Evolutionary conservation across 2,113 vertebrate genomes (phyloP).

Genomic region (Peromyscus californicus): DNA sequence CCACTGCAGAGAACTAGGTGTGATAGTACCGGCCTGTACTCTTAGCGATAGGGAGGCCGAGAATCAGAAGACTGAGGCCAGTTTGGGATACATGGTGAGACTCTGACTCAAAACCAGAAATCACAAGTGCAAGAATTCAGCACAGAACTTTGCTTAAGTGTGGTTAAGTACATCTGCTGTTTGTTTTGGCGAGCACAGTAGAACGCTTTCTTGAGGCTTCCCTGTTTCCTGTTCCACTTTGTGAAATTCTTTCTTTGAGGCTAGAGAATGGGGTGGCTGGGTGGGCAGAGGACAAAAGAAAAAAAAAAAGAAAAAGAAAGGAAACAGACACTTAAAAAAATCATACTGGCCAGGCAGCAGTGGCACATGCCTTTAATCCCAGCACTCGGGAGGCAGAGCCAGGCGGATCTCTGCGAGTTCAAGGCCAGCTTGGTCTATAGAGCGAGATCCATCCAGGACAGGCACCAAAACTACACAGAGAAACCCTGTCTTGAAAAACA

Average conservation of each 20-base stretch:
- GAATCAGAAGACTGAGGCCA: not conserved
- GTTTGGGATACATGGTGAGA: not conserved
- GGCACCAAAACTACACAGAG: no score
- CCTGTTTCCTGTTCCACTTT: constrained; percentile 6
- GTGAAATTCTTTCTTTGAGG: not conserved
- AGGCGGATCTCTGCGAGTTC: no score
- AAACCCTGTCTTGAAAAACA: no score
- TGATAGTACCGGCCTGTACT: not conserved
- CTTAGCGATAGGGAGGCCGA: not conserved
- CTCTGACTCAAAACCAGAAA: not conserved
- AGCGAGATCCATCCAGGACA: no score
- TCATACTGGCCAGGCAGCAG: not conserved
- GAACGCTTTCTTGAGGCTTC: not conserved
- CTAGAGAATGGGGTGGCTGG: not conserved
- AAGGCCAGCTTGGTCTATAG: no score
- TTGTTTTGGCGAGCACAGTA: not conserved
- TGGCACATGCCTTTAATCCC: no score
- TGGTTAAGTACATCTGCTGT: not conserved
- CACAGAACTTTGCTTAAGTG: not conserved
- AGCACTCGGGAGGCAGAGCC: no score
- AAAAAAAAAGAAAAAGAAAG: not conserved
- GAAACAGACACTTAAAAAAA: not conserved
- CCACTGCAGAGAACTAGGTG: not conserved
- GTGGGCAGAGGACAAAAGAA: not conserved
- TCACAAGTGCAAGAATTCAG: not conserved